Evolutionary conservation across 2,113 vertebrate genomes (phyloP), one percentile per base, ranked within the genome.

Genomic region (Cricetomys ansorgei): DNA sequence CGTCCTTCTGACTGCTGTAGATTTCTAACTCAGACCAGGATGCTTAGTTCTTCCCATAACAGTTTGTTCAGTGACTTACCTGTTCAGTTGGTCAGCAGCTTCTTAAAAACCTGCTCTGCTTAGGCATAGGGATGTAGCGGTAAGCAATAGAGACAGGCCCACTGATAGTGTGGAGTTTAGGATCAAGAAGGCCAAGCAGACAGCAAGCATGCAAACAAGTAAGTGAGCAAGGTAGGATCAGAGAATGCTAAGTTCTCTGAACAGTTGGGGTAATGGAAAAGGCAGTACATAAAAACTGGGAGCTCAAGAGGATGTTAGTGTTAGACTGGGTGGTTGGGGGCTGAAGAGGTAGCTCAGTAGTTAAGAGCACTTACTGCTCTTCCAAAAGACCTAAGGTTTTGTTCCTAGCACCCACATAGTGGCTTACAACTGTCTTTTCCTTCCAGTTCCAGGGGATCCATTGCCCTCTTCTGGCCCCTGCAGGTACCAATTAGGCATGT

Each of bases 61-160:
- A n/a, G 57, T 53, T 94, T 81, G 34, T 27, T 57, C 34, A 48
- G 40, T 4, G 6, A 75, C 27, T 1, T 1, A 6, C 79, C 40
- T n/a, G 86, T 69, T 91, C 53, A 37, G 77, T 69, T 77, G 37
- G 55, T 84, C 23, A 80, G 65, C 83, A 59, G 59, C 16, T 83
- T 91, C 17, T 77, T 91, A 65, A 91, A 93, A 89, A 87, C 34
- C 72, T 94, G 37, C 69, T 88, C 16, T 40, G 10, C 45, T 29
- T 59, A 88, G 45, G 69, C 43, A 40, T 4, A 19, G 11, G 8
- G 48, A 37, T 73, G 25, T 1, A 93, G 64, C 19, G 70, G 62
- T 75, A 34, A 84, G 40, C n/a, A 37, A 77, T 37, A 45, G 45
- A 53, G 45, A 43, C 67, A n/a, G 34, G 53, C 40, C 73, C 48